Evolutionary conservation across 1,140 invertebrate species (phyloP).

Genomic region (Drosophila tropicalis): DNA sequence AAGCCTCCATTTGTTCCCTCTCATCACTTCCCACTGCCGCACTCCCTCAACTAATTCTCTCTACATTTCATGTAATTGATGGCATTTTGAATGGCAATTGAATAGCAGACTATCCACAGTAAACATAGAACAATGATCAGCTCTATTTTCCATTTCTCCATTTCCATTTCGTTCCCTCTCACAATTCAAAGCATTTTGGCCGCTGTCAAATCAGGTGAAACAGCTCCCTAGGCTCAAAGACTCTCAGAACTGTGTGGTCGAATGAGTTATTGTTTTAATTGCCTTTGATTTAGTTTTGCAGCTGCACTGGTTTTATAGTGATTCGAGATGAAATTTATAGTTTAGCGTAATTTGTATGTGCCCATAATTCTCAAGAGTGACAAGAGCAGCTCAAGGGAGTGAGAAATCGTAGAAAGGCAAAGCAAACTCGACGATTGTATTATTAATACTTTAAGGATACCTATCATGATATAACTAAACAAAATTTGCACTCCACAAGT

Average conservation of each 20-base stretch:
- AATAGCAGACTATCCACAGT: constrained; percentile 21
- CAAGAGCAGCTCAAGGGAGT: no score
- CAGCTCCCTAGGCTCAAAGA: background rate
- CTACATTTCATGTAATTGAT: constrained; percentile 35
- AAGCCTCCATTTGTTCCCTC: background rate
- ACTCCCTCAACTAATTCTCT: background rate
- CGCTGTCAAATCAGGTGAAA: constrained; percentile 4
- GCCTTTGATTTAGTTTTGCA: background rate
- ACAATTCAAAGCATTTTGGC: no score
- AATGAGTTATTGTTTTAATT: constrained; percentile 22
- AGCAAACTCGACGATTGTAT: no score
- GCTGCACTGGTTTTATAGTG: background rate
- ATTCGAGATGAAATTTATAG: constrained; percentile 1
- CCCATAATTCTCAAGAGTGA: background rate
- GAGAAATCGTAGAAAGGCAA: no score
- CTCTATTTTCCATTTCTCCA: constrained; percentile 20
- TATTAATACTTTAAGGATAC: no score
- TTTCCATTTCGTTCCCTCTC: background rate
- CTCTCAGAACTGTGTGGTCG: background rate
- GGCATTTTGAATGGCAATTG: constrained; percentile 45
- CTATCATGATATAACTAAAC: no score
- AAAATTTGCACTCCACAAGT: no score
- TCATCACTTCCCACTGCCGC: background rate
- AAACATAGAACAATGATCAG: constrained; percentile 16
- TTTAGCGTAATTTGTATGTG: background rate